Evolutionary conservation across 2,888 invertebrate genomes (phyloP).

Genomic region (Melanostoma mellinum): DNA sequence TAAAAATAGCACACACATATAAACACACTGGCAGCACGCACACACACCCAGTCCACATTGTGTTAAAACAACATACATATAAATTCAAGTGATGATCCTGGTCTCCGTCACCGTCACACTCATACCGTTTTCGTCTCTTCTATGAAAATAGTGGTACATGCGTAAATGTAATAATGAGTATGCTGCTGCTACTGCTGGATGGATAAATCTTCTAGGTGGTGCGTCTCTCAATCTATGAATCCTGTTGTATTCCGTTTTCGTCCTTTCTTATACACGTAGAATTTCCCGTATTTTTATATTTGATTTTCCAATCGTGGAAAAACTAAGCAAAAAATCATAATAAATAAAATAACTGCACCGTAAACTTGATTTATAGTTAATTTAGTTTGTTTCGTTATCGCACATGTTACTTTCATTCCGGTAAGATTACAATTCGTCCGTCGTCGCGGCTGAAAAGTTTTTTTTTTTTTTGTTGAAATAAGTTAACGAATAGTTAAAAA

Average conservation of each 20-base stretch:
- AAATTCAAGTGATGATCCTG: constrained; percentile 72
- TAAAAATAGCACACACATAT: constrained; percentile 45
- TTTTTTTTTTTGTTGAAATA: background rate
- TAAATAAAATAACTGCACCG: constrained; percentile 27
- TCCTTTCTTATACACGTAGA: constrained; percentile 76
- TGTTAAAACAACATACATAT: constrained; percentile 61
- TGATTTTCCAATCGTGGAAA: constrained; percentile 54
- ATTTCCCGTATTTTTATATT: constrained; percentile 68
- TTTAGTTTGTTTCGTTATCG: constrained; percentile 8
- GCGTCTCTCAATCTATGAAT: constrained; percentile 75
- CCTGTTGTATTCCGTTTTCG: constrained; percentile 76
- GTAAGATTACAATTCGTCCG: constrained; percentile 22
- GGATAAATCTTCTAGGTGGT: constrained; percentile 74
- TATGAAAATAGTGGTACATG: constrained; percentile 72
- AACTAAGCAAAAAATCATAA: constrained; percentile 30
- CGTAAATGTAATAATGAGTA: constrained; percentile 73
- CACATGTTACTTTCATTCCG: constrained; percentile 25
- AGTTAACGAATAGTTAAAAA: constrained; percentile 40
- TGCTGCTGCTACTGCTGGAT: constrained; percentile 70
- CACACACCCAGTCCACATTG: constrained; percentile 60
- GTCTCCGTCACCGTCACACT: constrained; percentile 56
- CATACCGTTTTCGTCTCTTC: constrained; percentile 64
- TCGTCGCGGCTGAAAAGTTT: constrained; percentile 45
- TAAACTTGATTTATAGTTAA: background rate
- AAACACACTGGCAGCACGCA: constrained; percentile 39